Percentiles rank a stretch among this genome's conserved stretches.
phyloP scores from a whole-genome alignment of 2,888 invertebrate species.

The Lymantria monacha region DNA sequence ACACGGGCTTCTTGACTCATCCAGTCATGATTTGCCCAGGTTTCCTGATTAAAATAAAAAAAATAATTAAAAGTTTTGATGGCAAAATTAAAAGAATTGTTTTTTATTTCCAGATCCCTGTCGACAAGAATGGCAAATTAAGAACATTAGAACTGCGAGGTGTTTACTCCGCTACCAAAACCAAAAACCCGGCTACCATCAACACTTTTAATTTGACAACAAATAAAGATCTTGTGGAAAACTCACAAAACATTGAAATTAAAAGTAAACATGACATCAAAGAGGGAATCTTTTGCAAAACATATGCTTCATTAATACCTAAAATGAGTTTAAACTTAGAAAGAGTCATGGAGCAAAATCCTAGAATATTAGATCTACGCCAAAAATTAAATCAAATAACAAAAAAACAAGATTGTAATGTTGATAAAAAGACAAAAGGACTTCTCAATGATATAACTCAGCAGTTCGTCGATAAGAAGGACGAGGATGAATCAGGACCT shows the following conservation, averaged over 20 bases:
- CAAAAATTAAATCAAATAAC: constrained; percentile 74
- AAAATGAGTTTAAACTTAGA: constrained; percentile 72
- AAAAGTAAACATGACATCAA: constrained; percentile 55
- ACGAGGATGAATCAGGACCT: constrained; percentile 80
- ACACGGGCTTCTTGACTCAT: not conserved
- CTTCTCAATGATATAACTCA: constrained; percentile 71
- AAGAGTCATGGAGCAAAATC: constrained; percentile 70
- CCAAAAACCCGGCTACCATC: constrained; percentile 50
- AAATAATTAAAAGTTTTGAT: not conserved
- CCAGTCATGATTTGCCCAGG: not conserved
- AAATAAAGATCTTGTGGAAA: constrained; percentile 43
- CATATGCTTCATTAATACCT: constrained; percentile 67
- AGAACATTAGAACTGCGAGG: constrained; percentile 64
- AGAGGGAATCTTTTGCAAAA: constrained; percentile 60
- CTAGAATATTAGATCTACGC: constrained; percentile 71
- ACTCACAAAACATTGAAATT: constrained; percentile 40
- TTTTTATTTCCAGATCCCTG: constrained; percentile 62
- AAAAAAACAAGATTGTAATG: constrained; percentile 67
- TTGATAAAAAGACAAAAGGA: constrained; percentile 69
- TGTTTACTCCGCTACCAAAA: constrained; percentile 59
- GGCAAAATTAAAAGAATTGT: not conserved
- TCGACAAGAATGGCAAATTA: constrained; percentile 72
- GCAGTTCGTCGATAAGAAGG: constrained; percentile 68
- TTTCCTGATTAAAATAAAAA: not conserved
- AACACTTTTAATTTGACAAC: constrained; percentile 47